phyloP scores from a whole-genome alignment of 1,140 invertebrate species.

The Bombus fervidus region DNA sequence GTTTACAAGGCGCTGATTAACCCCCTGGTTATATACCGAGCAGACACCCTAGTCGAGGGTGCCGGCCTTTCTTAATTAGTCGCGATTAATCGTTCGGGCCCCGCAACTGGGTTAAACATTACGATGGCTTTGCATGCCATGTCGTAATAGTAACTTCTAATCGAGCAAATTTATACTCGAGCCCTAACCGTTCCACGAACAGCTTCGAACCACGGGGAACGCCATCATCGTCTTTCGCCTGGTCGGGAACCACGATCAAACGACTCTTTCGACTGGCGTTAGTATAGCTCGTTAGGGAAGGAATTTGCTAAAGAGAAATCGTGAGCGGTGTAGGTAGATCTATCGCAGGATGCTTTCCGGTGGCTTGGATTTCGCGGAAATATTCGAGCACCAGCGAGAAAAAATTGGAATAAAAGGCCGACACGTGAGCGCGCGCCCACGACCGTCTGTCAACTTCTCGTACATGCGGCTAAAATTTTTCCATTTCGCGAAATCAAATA shows the following conservation, averaged over 20 bases:
- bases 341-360: not conserved
- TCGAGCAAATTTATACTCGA: slow-evolving; percentile 39
- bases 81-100: slow-evolving; percentile 60
- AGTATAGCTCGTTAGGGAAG: no score
- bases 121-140: slow-evolving; percentile 55
- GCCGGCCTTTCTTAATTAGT: slow-evolving; percentile 60
- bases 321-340: not conserved
- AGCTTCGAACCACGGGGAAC: not conserved
- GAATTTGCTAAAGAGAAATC: no score
- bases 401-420: slow-evolving; percentile 23
- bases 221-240: no score
- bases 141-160: slow-evolving; percentile 61
- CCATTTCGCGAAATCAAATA: slow-evolving; percentile 63
- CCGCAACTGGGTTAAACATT: slow-evolving; percentile 62
- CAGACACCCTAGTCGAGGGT: slow-evolving; percentile 19
- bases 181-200: not conserved
- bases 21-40: slow-evolving; percentile 19
- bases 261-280: no score
- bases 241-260: no score
- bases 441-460: slow-evolving; percentile 23
- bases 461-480: slow-evolving; percentile 34
- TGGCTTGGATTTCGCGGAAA: not conserved
- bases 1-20: slow-evolving; percentile 61
- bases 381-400: not conserved
- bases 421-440: not conserved